Evolutionary conservation across 92 coral and sea anemone genomes (phyloP), one percentile per base, ranked within the genome.

Genomic region (Phenganax stokvisi): DNA sequence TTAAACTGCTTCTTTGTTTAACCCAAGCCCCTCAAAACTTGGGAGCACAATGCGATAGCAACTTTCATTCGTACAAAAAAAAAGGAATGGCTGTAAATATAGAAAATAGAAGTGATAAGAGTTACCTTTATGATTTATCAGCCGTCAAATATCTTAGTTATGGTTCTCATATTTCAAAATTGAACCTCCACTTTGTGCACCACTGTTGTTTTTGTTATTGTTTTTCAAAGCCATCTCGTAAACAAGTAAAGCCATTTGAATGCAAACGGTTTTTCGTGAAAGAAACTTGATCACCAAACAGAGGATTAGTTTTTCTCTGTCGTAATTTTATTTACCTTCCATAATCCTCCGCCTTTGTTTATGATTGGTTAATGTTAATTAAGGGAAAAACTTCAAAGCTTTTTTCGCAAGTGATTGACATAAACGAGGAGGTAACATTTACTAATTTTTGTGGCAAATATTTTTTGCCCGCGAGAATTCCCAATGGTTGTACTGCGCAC

Each of bases 321-420:
- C 51, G 31, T 57, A 62, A 56, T 5, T n/a, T 63, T 79, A 68
- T 79, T 79, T 79, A 79, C 56, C 83, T 63, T 47, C 10, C 57
- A 31, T 79, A 79, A 79, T 47, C 83, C 83, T n/a, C 30, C 17
- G 37, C 16, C 83, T 79, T 79, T 79, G 83, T 60, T 79, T 61
- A 20, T 68, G 83, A 79, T 79, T 79, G 83, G 83, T 55, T 64
- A 59, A 44, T 20, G 16, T 63, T 79, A 79, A 79, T 79, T 79
- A 63, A 53, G 59, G 62, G 74, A 63, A 29, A 15, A 10, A 79
- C 63, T 60, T 60, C 20, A 68, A 63, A 47, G 44, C 16, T 51
- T 10, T n/a, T 79, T 79, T 64, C 57, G 74, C 55, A 28, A 15
- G 56, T 79, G 83, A 79, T 79, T 79, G 83, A 79, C 83, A 74